Base-by-base conservation (phyloP, 2,888 invertebrate species). In the Osedax fenrisi region DNA sequence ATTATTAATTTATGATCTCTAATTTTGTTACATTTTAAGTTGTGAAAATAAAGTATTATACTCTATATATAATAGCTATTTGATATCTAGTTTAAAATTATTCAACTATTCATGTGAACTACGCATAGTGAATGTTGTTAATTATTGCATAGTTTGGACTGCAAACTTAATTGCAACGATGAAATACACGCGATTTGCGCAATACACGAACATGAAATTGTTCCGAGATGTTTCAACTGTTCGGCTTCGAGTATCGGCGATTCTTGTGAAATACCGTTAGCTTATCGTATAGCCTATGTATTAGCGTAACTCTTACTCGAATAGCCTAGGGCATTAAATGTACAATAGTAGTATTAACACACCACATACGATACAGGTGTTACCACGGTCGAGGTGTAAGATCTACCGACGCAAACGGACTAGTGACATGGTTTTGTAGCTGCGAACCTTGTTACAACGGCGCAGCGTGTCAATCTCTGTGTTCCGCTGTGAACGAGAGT, bases 391-490 rank as follows among this genome's bases (percentile, higher is more conserved):
- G n/a, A 2, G 21, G 74, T 5, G n/a, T 66, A 17, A 24, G 75
- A 23, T 27, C 59, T 26, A 27, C 72, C n/a, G 76, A 67, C 3
- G 78, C 76, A 26, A 59, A 62, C n/a, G 41, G 41, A 10, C 41
- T 41, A 17, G 41, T 41, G 5, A 41, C 41, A 10, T 80, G 80
- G 80, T 67, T 69, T 27, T 81, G 81, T 75, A 61, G 76, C 2
- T 81, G 81, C 76, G 77, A 79, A 3, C 61, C 77, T 1, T 81
- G 81, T 75, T 81, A 80, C 77, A 77, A 71, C 75, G 81, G 81
- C n/a, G 56, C 73, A 3, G 76, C 75, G 24, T 81, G 81, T 76
- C 78, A 79, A 21, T 22, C 70, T 13, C 26, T 71, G 23, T 78
- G 78, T 68, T 74, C 75, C 27, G 72, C 24, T 2, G 26, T 24